These are phyloP conservation scores for Phycodurus eques DNA, from an alignment of 2,113 vertebrate genomes.

Conservation along the genomic window DNA sequence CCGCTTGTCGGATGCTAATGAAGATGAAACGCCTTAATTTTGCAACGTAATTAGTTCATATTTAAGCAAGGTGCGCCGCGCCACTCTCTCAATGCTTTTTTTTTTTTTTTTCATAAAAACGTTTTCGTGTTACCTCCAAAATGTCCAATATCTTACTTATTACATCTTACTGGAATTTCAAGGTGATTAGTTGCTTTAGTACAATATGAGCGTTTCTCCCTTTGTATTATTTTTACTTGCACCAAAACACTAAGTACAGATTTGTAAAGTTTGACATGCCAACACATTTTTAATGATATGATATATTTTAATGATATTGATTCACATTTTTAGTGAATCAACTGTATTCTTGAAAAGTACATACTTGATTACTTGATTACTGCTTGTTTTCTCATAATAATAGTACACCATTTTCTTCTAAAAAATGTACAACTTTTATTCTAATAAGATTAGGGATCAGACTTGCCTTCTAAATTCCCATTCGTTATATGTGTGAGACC, in stretches of 20 bases:
- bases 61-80: slow-evolving; percentile 55
- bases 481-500: no score
- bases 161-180: background rate
- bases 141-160: background rate
- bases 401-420: no score
- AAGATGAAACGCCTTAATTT: slow-evolving; percentile 75
- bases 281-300: background rate
- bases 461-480: no score
- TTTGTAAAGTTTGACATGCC: no score
- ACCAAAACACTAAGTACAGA: background rate
- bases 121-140: background rate
- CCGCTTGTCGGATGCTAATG: slow-evolving; percentile 73
- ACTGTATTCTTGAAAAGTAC: no score
- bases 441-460: no score
- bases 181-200: background rate
- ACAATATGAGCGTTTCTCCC: background rate
- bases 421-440: no score
- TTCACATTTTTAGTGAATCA: no score
- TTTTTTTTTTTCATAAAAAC: background rate
- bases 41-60: slow-evolving; percentile 75
- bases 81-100: background rate
- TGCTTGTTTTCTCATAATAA: no score
- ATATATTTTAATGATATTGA: no score
- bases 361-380: no score
- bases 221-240: background rate